Conservation (phyloP, 2,888 invertebrate genomes). For the Craniophora ligustri region DNA sequence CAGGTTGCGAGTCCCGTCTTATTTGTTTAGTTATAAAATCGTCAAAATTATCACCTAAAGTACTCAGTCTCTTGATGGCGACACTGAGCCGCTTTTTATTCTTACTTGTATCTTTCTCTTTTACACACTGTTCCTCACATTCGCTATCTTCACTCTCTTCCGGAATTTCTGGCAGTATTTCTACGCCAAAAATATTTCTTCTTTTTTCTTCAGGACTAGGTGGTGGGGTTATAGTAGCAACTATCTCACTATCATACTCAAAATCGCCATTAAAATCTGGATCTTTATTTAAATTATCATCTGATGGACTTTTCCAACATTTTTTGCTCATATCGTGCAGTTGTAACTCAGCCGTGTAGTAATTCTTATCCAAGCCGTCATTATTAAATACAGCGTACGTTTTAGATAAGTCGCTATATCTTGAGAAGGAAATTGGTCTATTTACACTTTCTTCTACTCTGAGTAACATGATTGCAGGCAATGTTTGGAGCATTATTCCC, state of each 20-base stretch:
- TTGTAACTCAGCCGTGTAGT: slow-evolving; percentile 77
- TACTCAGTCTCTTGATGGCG: slow-evolving; percentile 86
- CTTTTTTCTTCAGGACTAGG: slow-evolving; percentile 84
- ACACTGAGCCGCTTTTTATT: slow-evolving; percentile 77
- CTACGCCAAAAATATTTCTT: slow-evolving; percentile 83
- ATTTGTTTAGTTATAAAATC: slow-evolving; percentile 82
- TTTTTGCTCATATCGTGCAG: slow-evolving; percentile 79
- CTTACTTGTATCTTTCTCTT: slow-evolving; percentile 58
- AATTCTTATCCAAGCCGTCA: slow-evolving; percentile 65
- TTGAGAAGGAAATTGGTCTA: slow-evolving; percentile 73
- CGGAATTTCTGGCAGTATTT: slow-evolving; percentile 86
- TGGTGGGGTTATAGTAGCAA: slow-evolving; percentile 78
- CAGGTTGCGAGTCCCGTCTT: slow-evolving; percentile 74
- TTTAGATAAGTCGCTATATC: slow-evolving; percentile 78
- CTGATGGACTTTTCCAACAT: slow-evolving; percentile 85
- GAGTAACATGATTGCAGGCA: slow-evolving; percentile 78
- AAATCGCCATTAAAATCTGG: slow-evolving; percentile 57
- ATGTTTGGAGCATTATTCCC: slow-evolving; percentile 79
- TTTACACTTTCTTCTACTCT: slow-evolving; percentile 69
- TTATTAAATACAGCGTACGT: slow-evolving; percentile 78
- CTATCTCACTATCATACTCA: slow-evolving; percentile 61
- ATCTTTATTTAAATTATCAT: slow-evolving; percentile 74
- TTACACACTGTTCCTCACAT: slow-evolving; percentile 58
- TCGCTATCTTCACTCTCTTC: slow-evolving; percentile 84
- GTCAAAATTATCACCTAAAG: slow-evolving; percentile 84